Evolutionary conservation across 1,140 invertebrate genomes (phyloP).

Genomic region (Penaeus chinensis): DNA sequence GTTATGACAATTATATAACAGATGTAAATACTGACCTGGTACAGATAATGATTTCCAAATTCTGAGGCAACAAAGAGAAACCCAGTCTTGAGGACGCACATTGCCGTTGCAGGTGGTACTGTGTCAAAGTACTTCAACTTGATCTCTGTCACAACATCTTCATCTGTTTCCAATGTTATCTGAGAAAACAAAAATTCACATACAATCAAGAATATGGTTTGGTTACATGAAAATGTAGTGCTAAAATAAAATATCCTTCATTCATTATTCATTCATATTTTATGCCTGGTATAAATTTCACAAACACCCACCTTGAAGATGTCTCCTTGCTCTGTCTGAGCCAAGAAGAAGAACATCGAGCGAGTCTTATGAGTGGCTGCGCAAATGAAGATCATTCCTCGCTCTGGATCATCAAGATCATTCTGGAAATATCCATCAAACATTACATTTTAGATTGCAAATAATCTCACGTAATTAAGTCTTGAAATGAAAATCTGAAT

Average conservation of each 20-base stretch:
- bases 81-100: conserved; percentile 99
- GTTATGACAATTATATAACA: background rate
- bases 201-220: background rate
- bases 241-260: too few species aligned
- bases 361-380: conserved; percentile 99
- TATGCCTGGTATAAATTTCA: background rate
- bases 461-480: conserved; percentile 26
- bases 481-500: too few species aligned
- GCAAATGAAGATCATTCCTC: conserved; percentile 99
- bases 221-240: too few species aligned
- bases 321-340: conserved; percentile 93
- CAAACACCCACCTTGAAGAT: conserved; percentile 81
- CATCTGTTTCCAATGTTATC: conserved; percentile 97
- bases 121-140: conserved; percentile 99
- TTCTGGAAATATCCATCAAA: conserved; percentile 74
- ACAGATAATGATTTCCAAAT: conserved; percentile 99
- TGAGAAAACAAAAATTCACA: conserved; percentile 6
- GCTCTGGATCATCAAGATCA: conserved; percentile 98
- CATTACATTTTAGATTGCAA: too few species aligned
- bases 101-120: conserved; percentile 92
- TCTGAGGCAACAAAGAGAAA: conserved; percentile 99
- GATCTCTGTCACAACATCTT: conserved; percentile 98
- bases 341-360: conserved; percentile 97
- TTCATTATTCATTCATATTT: background rate
- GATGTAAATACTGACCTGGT: conserved; percentile 53